These are phyloP conservation scores for Scaptodrosophila latifasciaeformis DNA, from an alignment of 2,888 invertebrate genomes.

Conservation along the genomic window DNA sequence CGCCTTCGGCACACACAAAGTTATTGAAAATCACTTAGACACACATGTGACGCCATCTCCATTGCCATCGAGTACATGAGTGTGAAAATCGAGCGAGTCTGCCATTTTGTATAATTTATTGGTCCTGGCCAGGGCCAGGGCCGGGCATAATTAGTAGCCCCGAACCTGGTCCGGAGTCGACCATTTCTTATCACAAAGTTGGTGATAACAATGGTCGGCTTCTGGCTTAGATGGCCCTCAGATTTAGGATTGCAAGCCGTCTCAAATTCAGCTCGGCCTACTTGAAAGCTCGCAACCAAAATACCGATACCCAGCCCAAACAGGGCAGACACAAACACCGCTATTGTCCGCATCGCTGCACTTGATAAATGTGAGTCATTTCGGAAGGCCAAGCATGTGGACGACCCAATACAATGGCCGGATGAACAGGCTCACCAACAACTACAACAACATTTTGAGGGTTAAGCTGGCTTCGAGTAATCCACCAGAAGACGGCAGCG, in stretches of 20 bases:
- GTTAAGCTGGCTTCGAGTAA: background rate
- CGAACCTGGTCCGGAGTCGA: too few relatives aligned
- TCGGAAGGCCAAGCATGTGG: conserved; percentile 3
- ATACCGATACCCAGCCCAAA: too few relatives aligned
- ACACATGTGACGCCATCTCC: conserved; percentile 53
- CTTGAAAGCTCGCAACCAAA: too few relatives aligned
- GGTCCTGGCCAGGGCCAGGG: background rate
- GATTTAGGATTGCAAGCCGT: too few relatives aligned
- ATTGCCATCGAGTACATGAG: conserved; percentile 47
- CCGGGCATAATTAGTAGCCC: too few relatives aligned
- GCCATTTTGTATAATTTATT: conserved; percentile 52
- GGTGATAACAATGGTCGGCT: too few relatives aligned
- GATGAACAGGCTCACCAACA: background rate
- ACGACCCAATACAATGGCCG: background rate
- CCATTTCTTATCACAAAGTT: background rate
- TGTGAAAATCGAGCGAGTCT: conserved; percentile 27
- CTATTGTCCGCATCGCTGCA: conserved; percentile 9
- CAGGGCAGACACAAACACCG: too few relatives aligned
- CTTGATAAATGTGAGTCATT: conserved; percentile 15
- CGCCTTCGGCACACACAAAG: conserved; percentile 31
- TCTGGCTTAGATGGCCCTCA: background rate
- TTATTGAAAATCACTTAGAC: conserved; percentile 69
- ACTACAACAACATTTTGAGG: background rate
- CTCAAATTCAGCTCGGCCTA: too few relatives aligned
- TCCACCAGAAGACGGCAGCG: background rate